Percentiles rank a stretch among this genome's conserved stretches.
These are phyloP conservation scores for Homarus americanus DNA, from an alignment of 1,140 invertebrate genomes.

Conservation along the genomic window DNA sequence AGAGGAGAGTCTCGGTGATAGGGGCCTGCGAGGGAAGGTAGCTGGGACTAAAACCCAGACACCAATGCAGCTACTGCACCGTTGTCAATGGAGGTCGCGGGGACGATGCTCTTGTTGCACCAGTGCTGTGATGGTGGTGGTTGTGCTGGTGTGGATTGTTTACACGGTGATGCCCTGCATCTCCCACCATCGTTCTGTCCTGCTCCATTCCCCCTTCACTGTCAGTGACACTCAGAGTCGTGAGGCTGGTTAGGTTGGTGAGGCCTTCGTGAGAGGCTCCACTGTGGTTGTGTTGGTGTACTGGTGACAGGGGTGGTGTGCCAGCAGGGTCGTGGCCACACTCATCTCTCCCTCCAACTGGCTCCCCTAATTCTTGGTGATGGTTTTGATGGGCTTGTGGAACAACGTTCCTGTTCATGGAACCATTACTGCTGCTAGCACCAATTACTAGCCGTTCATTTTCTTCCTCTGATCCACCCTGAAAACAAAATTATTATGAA, in stretches of 20 bases:
- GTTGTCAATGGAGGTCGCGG: slow-evolving; percentile 54
- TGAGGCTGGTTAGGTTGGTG: slow-evolving; percentile 57
- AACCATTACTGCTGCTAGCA: slow-evolving; percentile 58
- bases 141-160: background rate
- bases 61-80: slow-evolving; percentile 55
- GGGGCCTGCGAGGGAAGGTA: slow-evolving; percentile 62
- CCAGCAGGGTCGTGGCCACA: background rate
- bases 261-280: slow-evolving; percentile 24
- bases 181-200: slow-evolving; percentile 13
- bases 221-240: slow-evolving; percentile 48
- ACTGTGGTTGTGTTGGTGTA: slow-evolving; percentile 51
- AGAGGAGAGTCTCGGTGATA: slow-evolving; percentile 62
- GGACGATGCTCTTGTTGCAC: slow-evolving; percentile 55
- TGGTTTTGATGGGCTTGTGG: slow-evolving; percentile 41
- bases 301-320: slow-evolving; percentile 33
- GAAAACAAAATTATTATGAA: slow-evolving; percentile 1
- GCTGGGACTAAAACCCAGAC: slow-evolving; percentile 29
- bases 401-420: slow-evolving; percentile 23
- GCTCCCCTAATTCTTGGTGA: background rate
- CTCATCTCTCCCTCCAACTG: slow-evolving; percentile 1
- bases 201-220: slow-evolving; percentile 36
- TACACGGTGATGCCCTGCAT: slow-evolving; percentile 3
- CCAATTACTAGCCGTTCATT: slow-evolving; percentile 52
- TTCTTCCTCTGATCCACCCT: slow-evolving; percentile 57
- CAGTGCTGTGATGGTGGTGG: slow-evolving; percentile 27